These are phyloP conservation scores for Tenthredo mesomela DNA, from an alignment of 2,888 invertebrate species.

Conservation along the genomic window DNA sequence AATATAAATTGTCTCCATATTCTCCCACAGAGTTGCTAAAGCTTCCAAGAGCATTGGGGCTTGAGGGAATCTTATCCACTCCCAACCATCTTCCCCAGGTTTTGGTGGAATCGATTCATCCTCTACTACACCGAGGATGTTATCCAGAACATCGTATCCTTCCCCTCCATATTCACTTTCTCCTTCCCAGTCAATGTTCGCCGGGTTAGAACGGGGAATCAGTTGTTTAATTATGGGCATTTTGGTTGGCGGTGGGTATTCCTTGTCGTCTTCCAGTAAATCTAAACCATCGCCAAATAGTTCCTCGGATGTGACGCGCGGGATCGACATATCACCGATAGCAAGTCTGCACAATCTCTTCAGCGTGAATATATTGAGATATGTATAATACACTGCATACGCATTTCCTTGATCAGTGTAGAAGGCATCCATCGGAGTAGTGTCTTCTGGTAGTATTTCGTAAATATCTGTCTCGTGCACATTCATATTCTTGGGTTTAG, in stretches of 20 bases:
- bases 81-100: conserved; percentile 72
- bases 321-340: conserved; percentile 77
- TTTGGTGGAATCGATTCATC: conserved; percentile 43
- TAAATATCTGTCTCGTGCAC: conserved; percentile 53
- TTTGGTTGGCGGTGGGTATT: conserved; percentile 43
- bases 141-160: neutral
- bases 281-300: conserved; percentile 78
- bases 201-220: conserved; percentile 52
- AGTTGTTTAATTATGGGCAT: conserved; percentile 36
- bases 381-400: conserved; percentile 81
- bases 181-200: conserved; percentile 14
- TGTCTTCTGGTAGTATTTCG: conserved; percentile 72
- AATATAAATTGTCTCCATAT: conserved; percentile 79
- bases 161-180: conserved; percentile 47
- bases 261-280: conserved; percentile 74
- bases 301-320: conserved; percentile 73
- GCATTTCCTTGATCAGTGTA: conserved; percentile 82
- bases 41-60: conserved; percentile 74
- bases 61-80: conserved; percentile 78
- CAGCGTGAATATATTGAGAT: conserved; percentile 80
- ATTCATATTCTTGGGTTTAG: conserved; percentile 56
- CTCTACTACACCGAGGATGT: conserved; percentile 15
- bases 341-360: conserved; percentile 79
- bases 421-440: conserved; percentile 81
- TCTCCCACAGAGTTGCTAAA: conserved; percentile 80